Conservation (phyloP, 2,797 vertebrate genomes). For the Prunella strophiata region DNA sequence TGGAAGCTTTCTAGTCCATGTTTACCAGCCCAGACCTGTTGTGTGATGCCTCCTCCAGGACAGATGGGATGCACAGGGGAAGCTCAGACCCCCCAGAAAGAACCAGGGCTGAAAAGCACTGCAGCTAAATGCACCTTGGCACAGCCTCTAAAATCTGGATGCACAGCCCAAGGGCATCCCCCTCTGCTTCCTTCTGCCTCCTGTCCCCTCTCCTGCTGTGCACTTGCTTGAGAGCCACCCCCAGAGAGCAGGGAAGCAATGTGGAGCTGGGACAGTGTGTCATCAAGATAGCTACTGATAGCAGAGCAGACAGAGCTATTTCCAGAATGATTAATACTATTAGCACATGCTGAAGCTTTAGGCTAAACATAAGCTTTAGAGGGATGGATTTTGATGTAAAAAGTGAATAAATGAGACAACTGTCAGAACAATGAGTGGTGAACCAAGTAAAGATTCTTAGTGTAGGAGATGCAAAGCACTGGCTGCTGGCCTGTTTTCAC, state of each 20-base stretch:
- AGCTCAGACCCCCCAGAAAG: background rate
- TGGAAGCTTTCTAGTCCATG: background rate
- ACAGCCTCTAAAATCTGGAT: background rate
- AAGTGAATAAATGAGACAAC: constrained; percentile 66
- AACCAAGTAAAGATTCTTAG: constrained; percentile 18
- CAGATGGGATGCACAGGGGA: background rate
- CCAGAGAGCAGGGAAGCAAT: background rate
- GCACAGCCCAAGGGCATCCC: background rate
- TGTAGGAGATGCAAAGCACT: background rate
- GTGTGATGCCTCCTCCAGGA: constrained; percentile 14
- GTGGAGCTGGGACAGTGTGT: background rate
- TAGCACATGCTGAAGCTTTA: constrained; percentile 59
- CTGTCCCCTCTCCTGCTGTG: background rate
- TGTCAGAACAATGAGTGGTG: constrained; percentile 60
- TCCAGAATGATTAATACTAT: constrained; percentile 64
- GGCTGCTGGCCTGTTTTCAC: constrained; percentile 11
- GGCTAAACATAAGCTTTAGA: constrained; percentile 46
- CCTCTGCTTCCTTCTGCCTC: background rate
- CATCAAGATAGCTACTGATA: constrained; percentile 16
- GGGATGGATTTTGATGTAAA: constrained; percentile 57
- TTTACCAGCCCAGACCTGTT: fast-evolving
- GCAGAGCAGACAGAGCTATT: constrained; percentile 54
- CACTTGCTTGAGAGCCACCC: background rate
- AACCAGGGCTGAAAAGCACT: background rate
- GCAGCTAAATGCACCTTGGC: background rate